These are phyloP conservation scores for Lagria hirta DNA, from an alignment of 2,888 invertebrate species.

Conservation along the genomic window DNA sequence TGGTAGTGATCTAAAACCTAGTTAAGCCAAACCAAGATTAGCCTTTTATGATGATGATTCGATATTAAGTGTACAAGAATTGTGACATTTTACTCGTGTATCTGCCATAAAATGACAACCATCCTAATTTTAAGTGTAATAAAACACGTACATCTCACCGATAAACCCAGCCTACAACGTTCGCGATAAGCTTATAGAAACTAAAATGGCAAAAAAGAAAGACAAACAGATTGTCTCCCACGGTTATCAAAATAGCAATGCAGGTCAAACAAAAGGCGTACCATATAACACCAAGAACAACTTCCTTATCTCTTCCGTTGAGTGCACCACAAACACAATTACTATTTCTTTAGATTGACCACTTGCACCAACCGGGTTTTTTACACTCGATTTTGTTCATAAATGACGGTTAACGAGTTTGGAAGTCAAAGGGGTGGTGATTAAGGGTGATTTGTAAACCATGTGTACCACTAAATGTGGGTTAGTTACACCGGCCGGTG, in stretches of 20 bases:
- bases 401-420: not conserved
- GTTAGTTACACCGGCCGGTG: constrained; percentile 40
- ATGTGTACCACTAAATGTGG: constrained; percentile 40
- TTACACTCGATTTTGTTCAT: too few species aligned
- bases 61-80: too few species aligned
- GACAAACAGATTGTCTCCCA: constrained; percentile 28
- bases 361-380: constrained; percentile 3
- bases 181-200: constrained; percentile 16
- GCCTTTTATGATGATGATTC: too few species aligned
- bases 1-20: too few species aligned
- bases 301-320: constrained; percentile 11
- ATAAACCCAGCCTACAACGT: too few species aligned
- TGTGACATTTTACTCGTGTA: constrained; percentile 10
- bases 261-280: constrained; percentile 39
- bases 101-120: too few species aligned
- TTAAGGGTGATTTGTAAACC: constrained; percentile 34
- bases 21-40: too few species aligned
- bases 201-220: constrained; percentile 11
- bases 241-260: constrained; percentile 39
- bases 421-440: not conserved
- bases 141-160: too few species aligned
- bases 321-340: constrained; percentile 20
- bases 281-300: constrained; percentile 18
- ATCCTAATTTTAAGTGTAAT: too few species aligned
- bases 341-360: constrained; percentile 1